phyloP scores from a whole-genome alignment of 2,113 vertebrate species.

The Cathartes aura region DNA sequence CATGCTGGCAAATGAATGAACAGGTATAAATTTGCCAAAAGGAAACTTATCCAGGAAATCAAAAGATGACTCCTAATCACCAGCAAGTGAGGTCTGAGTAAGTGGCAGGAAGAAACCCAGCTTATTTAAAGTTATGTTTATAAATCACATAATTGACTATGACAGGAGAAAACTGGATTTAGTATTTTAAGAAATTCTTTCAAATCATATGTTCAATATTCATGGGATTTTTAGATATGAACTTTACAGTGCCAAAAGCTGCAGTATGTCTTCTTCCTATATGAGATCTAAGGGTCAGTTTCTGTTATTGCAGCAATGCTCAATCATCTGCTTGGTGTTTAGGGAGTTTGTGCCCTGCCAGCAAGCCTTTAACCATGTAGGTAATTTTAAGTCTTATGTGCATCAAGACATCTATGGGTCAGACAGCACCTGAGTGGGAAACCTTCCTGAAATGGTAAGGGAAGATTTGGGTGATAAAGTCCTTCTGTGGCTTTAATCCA shows the following conservation, averaged over 20 bases:
- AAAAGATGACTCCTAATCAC: neutral
- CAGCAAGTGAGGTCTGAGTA: neutral
- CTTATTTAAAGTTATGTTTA: neutral
- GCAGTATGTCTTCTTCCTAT: neutral
- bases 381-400: neutral
- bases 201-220: neutral
- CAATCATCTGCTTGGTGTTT: neutral
- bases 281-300: neutral
- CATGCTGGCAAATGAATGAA: neutral
- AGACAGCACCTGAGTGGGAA: neutral
- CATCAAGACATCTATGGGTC: neutral
- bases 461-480: slow-evolving; percentile 13
- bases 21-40: neutral
- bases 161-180: neutral
- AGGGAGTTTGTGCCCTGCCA: neutral
- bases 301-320: neutral
- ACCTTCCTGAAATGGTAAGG: neutral
- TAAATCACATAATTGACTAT: neutral
- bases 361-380: neutral
- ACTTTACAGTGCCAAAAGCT: neutral
- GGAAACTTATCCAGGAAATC: neutral
- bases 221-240: neutral
- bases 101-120: neutral
- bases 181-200: neutral
- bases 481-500: neutral